Evolutionary conservation across 2,888 invertebrate genomes (phyloP).

Genomic region (Lutraria lutraria): DNA sequence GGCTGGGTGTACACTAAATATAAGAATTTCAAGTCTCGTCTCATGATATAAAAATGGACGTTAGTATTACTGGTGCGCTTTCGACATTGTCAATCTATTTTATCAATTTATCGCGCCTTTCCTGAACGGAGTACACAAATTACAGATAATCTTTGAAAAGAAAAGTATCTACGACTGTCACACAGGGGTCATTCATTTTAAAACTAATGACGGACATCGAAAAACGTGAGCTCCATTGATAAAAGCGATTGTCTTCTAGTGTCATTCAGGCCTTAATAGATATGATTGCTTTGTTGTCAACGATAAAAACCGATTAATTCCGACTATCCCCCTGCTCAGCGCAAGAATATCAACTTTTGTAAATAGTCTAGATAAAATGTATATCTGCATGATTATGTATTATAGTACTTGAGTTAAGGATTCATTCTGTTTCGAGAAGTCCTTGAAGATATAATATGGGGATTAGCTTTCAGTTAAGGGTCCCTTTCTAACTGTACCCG

Average conservation of each 20-base stretch:
- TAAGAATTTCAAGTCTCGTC: no score
- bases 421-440: not conserved
- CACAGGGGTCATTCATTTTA: slow-evolving; percentile 39
- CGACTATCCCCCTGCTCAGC: slow-evolving; percentile 45
- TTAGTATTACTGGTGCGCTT: not conserved
- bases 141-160: slow-evolving; percentile 37
- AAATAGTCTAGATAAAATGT: slow-evolving; percentile 43
- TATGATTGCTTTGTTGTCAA: slow-evolving; percentile 44
- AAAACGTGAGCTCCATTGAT: slow-evolving; percentile 56
- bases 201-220: slow-evolving; percentile 38
- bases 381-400: slow-evolving; percentile 39
- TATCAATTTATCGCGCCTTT: slow-evolving; percentile 26
- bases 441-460: slow-evolving; percentile 31
- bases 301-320: slow-evolving; percentile 55
- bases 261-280: slow-evolving; percentile 42
- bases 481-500: slow-evolving; percentile 23
- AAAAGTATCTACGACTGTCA: slow-evolving; percentile 43
- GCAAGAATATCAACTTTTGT: slow-evolving; percentile 37
- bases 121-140: slow-evolving; percentile 25
- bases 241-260: slow-evolving; percentile 53
- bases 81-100: not conserved
- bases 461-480: not conserved
- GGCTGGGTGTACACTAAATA: no score
- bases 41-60: not conserved
- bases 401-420: slow-evolving; percentile 33